phyloP scores from a whole-genome alignment of 1,140 invertebrate species.

The Acromyrmex charruanus region DNA sequence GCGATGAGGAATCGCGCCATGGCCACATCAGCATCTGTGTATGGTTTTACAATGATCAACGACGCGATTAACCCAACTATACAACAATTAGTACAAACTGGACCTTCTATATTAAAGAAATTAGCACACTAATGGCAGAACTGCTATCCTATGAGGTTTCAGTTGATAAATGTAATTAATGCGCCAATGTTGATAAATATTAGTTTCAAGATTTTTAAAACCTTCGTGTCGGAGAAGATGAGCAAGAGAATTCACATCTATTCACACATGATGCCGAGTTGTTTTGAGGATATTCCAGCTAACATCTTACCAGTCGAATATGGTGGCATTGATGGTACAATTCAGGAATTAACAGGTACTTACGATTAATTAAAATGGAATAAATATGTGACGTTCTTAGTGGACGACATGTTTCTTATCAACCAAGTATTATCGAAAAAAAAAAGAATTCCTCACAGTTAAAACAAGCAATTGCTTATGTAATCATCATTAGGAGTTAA shows the following conservation, averaged over 20 bases:
- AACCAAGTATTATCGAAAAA: background rate
- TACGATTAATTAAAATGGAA: background rate
- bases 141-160: background rate
- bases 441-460: background rate
- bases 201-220: constrained; percentile 90
- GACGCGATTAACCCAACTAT: background rate
- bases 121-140: background rate
- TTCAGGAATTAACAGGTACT: constrained; percentile 86
- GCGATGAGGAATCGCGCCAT: constrained; percentile 65
- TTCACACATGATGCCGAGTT: constrained; percentile 76
- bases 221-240: constrained; percentile 91
- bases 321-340: constrained; percentile 87
- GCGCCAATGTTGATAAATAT: constrained; percentile 72
- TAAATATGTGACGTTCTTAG: background rate
- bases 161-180: background rate
- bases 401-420: background rate
- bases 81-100: background rate
- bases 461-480: background rate
- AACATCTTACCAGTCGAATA: constrained; percentile 88
- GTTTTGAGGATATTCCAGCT: constrained; percentile 84
- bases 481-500: background rate
- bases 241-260: constrained; percentile 87
- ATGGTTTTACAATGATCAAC: background rate
- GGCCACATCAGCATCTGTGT: background rate
- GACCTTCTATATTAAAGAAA: background rate